Evolutionary conservation across 2,888 invertebrate genomes (phyloP), one percentile per base, ranked within the genome.

Genomic region (Oxyteleia sp.): DNA sequence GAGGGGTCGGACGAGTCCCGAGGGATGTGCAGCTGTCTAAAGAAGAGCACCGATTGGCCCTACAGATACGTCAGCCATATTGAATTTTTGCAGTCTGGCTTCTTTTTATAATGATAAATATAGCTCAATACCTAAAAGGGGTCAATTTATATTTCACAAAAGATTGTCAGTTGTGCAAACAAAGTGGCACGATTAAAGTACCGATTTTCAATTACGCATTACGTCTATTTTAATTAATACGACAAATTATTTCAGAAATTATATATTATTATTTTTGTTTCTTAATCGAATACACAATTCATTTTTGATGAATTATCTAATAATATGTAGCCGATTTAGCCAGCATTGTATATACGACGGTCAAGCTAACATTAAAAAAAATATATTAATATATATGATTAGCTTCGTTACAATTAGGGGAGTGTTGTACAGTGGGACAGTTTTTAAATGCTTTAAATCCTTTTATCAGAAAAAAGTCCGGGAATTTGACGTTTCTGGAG

Each of bases 11-110:
- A 68, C 80, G 71, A 87, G 85, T 89, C 89, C 87, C 81, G 86
- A 89, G 91, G 91, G 92, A 92, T 89, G 92, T 87, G 91, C 93
- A 93, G 93, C 93, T 93, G 93, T 91, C 90, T 88, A 86, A 78
- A 75, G 72, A 85, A 85, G 87, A 76, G 84, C 90, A 85, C 82
- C 86, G 88, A 93, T 93, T 93, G 93, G 93, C 87, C 86, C 86
- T 64, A 38, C 20, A 32, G 18, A 32, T 10, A 41, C 53, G 88
- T 83, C 92, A 87, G 93, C 93, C 93, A 93, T 93, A 87, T 90
- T 93, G 91, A 84, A 92, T 92, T 92, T 93, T 92, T 90, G 90
- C 91, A 90, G 90, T 92, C 91, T 90, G 82, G 88, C 89, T 92
- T 92, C 89, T 90, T 88, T 87, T 89, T 84, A 91, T 91, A 91